phyloP scores from a whole-genome alignment of 2,113 vertebrate genomes.

The Aspidoscelis tigris region DNA sequence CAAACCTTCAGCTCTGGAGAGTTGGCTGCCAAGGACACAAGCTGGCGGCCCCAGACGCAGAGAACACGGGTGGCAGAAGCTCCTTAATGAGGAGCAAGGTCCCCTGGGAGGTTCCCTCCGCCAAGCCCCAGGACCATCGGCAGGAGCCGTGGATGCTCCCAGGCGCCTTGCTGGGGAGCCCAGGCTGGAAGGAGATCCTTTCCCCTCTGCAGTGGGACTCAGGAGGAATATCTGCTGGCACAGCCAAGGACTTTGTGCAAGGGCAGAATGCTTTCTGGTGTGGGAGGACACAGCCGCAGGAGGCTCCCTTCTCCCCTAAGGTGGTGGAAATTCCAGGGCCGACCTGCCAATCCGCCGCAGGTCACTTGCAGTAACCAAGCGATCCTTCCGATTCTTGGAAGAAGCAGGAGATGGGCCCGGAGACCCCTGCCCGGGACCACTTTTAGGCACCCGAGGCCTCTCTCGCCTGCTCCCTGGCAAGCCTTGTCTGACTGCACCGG shows the following conservation, averaged over 20 bases:
- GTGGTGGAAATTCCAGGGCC: neutral
- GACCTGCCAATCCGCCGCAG: neutral
- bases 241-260: neutral
- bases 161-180: neutral
- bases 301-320: neutral
- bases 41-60: neutral
- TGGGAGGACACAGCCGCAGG: neutral
- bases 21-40: neutral
- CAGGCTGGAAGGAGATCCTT: neutral
- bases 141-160: too few relatives aligned
- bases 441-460: too few relatives aligned
- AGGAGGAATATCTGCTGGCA: neutral
- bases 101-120: too few relatives aligned
- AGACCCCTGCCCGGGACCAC: too few relatives aligned
- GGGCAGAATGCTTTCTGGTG: neutral
- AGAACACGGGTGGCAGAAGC: too few relatives aligned
- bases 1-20: neutral
- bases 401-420: too few relatives aligned
- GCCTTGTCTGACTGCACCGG: too few relatives aligned
- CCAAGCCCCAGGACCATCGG: too few relatives aligned
- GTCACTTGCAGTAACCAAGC: too few relatives aligned
- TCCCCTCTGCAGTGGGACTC: neutral
- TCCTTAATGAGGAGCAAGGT: neutral
- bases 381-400: too few relatives aligned
- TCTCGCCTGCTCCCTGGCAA: too few relatives aligned